Evolutionary conservation across 53 echinoderm and acorn worm species (phyloP).

Genomic region (Mesocentrotus franciscanus): DNA sequence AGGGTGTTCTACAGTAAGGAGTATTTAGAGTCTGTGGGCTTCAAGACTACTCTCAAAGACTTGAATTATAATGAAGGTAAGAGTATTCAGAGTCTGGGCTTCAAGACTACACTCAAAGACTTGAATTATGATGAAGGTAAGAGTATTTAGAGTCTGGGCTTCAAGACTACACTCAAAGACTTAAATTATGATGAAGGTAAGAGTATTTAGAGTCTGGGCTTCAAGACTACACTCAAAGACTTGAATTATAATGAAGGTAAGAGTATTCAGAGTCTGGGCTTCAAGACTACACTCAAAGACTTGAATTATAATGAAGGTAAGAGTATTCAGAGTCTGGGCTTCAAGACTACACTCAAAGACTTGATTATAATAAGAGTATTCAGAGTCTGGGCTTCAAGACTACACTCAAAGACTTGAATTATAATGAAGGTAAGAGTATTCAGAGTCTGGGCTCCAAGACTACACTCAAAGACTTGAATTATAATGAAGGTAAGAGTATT

Average conservation of each 20-base stretch:
- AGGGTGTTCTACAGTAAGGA: conserved; percentile 62
- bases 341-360: too few species aligned
- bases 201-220: neutral
- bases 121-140: conserved; percentile 52
- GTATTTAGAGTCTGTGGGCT: conserved; percentile 29
- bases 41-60: conserved; percentile 38
- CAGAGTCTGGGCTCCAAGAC: too few species aligned
- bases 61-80: conserved; percentile 55
- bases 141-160: neutral
- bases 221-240: conserved; percentile 7
- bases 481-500: too few species aligned
- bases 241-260: conserved; percentile 49
- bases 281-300: conserved; percentile 7
- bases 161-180: conserved; percentile 7
- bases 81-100: neutral
- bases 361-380: too few species aligned
- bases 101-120: conserved; percentile 7
- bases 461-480: too few species aligned
- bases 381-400: too few species aligned
- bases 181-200: conserved; percentile 52
- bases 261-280: neutral
- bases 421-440: too few species aligned
- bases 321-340: too few species aligned
- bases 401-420: too few species aligned
- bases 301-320: too few species aligned